Evolutionary conservation across 92 coral and sea anemone genomes (phyloP), one percentile per base, ranked within the genome.

Genomic region (Paramuricea clavata): DNA sequence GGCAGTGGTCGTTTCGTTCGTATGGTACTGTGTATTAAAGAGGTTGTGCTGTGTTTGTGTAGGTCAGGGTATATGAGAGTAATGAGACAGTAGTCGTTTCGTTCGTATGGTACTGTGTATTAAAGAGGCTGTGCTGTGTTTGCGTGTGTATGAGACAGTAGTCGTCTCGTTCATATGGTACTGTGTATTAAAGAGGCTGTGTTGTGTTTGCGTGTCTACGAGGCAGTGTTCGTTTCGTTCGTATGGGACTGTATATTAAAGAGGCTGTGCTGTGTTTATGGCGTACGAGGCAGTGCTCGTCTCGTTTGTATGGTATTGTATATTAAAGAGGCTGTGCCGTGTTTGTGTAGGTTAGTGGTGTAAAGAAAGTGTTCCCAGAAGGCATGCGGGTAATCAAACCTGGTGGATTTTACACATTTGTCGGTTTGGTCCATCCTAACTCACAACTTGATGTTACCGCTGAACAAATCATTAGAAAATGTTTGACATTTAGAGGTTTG

Each of bases 361-460:
- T 93, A 35, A 90, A 88, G n/a, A 81, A 86, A 56, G 95, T 94
- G 34, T 70, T 96, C 19, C 80, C 83, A 60, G 95, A 96, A 49
- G 99, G 99, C 43, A 82, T 96, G 27, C 84, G 86, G 35, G 89
- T 91, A 6, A 86, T 96, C 6, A 87, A 94, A 31, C 91, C 93
- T n/a, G 99, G 99, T 0, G 99, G 99, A 3, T 83, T 82, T 15
- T 96, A 96, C 56, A 87, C 93, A n/a, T 89, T 93, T 78, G 92
- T 93, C 62, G 99, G 99, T 13, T 83, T 96, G 94, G 99, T 96
- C 4, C 99, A 96, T 91, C 99, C 99, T 34, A 91, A 92, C 80
- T 92, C 94, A 74, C 82, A 89, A 57, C 91, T 96, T 35, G 91
- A 93, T 86, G 28, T 94, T 9, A 94, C 99, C 9, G 99, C 90